phyloP scores from a whole-genome alignment of 2,888 invertebrate genomes.

The Orthosia gracilis region DNA sequence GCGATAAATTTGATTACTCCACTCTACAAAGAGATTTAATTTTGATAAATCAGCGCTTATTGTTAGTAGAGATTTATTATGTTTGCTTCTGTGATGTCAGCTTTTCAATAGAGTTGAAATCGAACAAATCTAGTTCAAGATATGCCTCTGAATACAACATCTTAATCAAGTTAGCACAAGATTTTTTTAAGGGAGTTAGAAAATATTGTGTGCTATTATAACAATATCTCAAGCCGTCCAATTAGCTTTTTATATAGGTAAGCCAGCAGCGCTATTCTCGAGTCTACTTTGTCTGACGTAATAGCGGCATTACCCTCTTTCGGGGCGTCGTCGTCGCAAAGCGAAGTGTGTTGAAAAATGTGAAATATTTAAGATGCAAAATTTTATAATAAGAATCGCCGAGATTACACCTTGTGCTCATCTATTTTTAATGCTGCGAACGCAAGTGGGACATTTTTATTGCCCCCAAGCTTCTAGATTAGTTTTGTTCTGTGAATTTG shows the following conservation, averaged over 20 bases:
- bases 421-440: slow-evolving; percentile 87
- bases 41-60: slow-evolving; percentile 89
- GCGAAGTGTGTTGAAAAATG: slow-evolving; percentile 86
- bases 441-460: slow-evolving; percentile 90
- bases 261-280: slow-evolving; percentile 70
- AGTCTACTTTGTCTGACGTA: slow-evolving; percentile 80
- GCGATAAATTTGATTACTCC: slow-evolving; percentile 89
- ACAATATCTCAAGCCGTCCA: slow-evolving; percentile 68
- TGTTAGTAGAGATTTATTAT: slow-evolving; percentile 85
- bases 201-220: slow-evolving; percentile 66
- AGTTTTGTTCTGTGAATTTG: slow-evolving; percentile 91
- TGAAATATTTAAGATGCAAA: slow-evolving; percentile 88
- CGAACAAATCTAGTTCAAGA: slow-evolving; percentile 52
- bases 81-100: slow-evolving; percentile 75
- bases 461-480: slow-evolving; percentile 88
- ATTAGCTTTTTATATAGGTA: slow-evolving; percentile 71
- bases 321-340: slow-evolving; percentile 71
- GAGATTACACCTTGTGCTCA: slow-evolving; percentile 90
- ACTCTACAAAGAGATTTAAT: slow-evolving; percentile 89
- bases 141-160: slow-evolving; percentile 27
- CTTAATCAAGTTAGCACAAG: slow-evolving; percentile 40
- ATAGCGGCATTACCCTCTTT: slow-evolving; percentile 80
- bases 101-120: slow-evolving; percentile 69
- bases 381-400: slow-evolving; percentile 89
- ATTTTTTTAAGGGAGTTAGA: slow-evolving; percentile 56